Evolutionary conservation across 2,113 vertebrate genomes (phyloP).

Genomic region (Glareola pratincola): DNA sequence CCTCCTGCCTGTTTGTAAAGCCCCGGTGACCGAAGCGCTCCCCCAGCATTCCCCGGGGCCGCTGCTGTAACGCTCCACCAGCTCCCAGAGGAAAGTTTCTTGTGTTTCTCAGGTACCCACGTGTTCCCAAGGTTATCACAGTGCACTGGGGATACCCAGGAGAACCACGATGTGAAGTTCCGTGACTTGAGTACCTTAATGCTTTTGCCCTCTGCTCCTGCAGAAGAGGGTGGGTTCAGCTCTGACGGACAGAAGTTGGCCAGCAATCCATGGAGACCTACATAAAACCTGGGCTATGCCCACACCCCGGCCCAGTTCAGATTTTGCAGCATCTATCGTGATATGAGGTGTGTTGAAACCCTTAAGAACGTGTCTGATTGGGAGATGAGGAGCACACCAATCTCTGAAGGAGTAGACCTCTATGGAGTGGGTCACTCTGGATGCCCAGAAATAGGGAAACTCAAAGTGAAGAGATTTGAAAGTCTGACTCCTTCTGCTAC

Average conservation of each 20-base stretch:
- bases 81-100: neutral
- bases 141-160: neutral
- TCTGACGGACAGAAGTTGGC: neutral
- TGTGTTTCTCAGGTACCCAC: neutral
- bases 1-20: neutral
- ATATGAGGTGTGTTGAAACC: neutral
- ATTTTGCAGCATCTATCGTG: neutral
- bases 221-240: neutral
- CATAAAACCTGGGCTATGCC: neutral
- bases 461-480: neutral
- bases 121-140: neutral
- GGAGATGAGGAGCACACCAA: neutral
- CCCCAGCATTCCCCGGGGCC: accelerated
- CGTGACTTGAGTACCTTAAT: neutral
- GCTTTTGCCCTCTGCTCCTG: neutral
- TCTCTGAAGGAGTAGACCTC: neutral
- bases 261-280: neutral
- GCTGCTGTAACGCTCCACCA: neutral
- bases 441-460: neutral
- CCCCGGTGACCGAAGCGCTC: accelerated
- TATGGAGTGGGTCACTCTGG: neutral
- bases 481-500: neutral
- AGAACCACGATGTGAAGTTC: neutral
- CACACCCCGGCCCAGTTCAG: neutral
- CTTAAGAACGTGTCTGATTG: neutral